Evolutionary conservation across 2,888 invertebrate species (phyloP).

Genomic region (Polydrusus tereticollis): DNA sequence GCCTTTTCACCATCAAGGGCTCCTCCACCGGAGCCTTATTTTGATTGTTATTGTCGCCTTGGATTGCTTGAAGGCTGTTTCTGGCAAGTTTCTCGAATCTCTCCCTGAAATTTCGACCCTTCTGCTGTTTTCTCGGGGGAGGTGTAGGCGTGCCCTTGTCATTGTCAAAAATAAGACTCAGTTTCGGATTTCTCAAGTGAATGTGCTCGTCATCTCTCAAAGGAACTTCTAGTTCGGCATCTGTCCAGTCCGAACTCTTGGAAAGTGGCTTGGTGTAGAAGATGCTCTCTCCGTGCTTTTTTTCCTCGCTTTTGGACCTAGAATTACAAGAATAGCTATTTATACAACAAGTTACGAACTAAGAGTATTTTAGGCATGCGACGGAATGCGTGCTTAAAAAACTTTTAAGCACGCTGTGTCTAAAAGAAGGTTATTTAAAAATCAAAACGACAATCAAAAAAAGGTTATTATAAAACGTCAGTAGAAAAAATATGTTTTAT

Average conservation of each 20-base stretch:
- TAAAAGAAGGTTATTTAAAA: no score
- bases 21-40: constrained; percentile 58
- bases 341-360: no score
- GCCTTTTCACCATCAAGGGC: constrained; percentile 63
- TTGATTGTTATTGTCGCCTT: constrained; percentile 33
- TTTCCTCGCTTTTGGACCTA: constrained; percentile 54
- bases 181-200: constrained; percentile 61
- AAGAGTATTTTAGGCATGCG: no score
- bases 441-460: no score
- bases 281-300: constrained; percentile 32
- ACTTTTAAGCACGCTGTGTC: no score
- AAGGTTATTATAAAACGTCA: no score
- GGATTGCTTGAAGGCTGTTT: constrained; percentile 60
- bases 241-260: constrained; percentile 69
- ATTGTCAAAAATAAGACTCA: constrained; percentile 62
- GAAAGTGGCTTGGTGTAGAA: constrained; percentile 55
- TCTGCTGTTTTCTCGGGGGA: constrained; percentile 64
- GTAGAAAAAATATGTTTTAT: no score
- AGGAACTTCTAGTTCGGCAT: constrained; percentile 69
- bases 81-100: constrained; percentile 64
- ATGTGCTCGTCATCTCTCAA: constrained; percentile 65
- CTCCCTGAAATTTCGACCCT: constrained; percentile 61
- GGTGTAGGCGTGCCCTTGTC: constrained; percentile 65
- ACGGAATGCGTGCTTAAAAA: no score
- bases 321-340: constrained; percentile 42